phyloP scores from a whole-genome alignment of 1,140 invertebrate genomes.

The Drosophila tristis region DNA sequence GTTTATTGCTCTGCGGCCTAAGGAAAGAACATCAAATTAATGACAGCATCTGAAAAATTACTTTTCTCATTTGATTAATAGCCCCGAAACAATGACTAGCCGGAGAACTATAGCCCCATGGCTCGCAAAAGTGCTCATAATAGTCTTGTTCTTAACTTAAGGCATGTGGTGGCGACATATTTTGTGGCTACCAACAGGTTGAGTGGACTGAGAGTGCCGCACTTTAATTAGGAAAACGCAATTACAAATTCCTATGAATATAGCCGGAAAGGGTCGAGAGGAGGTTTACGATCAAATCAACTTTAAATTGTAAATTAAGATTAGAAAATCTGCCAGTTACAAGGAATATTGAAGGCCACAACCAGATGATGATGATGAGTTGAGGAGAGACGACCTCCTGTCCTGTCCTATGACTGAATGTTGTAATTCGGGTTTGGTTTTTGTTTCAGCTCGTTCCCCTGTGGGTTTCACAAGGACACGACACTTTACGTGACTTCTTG shows the following conservation, averaged over 20 bases:
- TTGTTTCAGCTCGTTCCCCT: constrained; percentile 18
- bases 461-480: constrained; percentile 36
- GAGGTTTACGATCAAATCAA: too few relatives aligned
- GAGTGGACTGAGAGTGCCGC: too few relatives aligned
- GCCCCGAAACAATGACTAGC: constrained; percentile 32
- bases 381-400: constrained; percentile 1
- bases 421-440: constrained; percentile 13
- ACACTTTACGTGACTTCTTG: constrained; percentile 69
- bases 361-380: constrained; percentile 14
- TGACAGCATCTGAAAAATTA: constrained; percentile 54
- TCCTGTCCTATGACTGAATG: neutral
- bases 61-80: constrained; percentile 58
- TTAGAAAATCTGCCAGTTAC: constrained; percentile 39
- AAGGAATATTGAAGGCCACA: constrained; percentile 20
- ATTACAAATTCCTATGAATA: too few relatives aligned
- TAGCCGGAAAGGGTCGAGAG: too few relatives aligned
- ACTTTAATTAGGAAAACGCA: too few relatives aligned
- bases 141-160: too few relatives aligned
- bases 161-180: too few relatives aligned
- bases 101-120: too few relatives aligned
- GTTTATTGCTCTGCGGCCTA: constrained; percentile 50
- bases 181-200: too few relatives aligned
- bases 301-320: constrained; percentile 53
- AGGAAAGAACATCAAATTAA: constrained; percentile 43
- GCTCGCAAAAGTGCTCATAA: too few relatives aligned